These are phyloP conservation scores for Bubalus kerabau DNA, from an alignment of 2,113 vertebrate species.

Conservation along the genomic window DNA sequence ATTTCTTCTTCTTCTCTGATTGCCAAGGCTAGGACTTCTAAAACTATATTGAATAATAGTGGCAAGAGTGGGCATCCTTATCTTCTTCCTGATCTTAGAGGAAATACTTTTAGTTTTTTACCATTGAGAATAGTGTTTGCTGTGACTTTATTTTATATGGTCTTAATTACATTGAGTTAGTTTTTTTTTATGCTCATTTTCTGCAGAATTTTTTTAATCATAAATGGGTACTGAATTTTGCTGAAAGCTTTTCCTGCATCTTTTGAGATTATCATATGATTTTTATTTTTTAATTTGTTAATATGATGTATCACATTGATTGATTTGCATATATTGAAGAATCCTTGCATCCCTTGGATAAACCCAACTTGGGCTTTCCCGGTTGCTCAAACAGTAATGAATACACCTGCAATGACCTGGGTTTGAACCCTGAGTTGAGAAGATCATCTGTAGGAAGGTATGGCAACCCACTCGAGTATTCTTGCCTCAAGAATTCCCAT, in stretches of 20 bases:
- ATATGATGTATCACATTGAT: not conserved
- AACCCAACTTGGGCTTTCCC: not conserved
- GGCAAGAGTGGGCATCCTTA: not conserved
- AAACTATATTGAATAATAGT: not conserved
- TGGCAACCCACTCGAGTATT: not conserved
- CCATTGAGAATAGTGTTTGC: not conserved
- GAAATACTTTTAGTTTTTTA: not conserved
- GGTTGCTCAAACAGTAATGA: not conserved
- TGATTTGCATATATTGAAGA: not conserved
- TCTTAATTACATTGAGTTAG: not conserved
- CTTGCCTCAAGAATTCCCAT: not conserved
- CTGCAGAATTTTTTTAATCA: not conserved
- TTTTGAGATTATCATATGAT: not conserved
- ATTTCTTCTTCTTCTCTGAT: not conserved
- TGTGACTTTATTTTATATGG: not conserved
- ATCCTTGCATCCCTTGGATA: not conserved
- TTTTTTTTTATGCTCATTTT: not conserved
- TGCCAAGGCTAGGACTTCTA: not conserved
- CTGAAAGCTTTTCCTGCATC: not conserved
- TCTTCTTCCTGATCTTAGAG: not conserved
- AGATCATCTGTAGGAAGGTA: not conserved
- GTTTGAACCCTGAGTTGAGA: not conserved
- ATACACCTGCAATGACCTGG: not conserved
- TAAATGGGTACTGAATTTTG: not conserved
- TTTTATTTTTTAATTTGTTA: not conserved